Base-by-base conservation (phyloP, 2,888 invertebrate genomes). In the Apodemia hepburni region DNA sequence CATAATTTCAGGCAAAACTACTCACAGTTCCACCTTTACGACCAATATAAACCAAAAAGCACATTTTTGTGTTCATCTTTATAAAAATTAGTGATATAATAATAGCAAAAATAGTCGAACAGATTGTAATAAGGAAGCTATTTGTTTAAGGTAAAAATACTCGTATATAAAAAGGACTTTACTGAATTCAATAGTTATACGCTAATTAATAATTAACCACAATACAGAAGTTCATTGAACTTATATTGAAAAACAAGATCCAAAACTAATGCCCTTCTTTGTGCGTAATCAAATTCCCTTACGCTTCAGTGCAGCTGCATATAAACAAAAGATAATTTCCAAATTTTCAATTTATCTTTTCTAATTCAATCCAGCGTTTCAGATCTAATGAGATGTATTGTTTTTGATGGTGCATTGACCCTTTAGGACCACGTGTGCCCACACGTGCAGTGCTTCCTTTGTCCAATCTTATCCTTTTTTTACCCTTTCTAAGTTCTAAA, bases 381-480 rank as follows among this genome's bases (percentile, higher is more conserved):
- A 54, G 62, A 67, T 69, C 69, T 78, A 79, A 81, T 79, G 78
- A 80, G 68, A 66, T 79, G 79, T 82, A 84, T 85, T 85, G 84
- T 86, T 84, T 82, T 78, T 73, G 70, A 64, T 58, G 73, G 85
- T 79, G 69, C 84, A 71, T 68, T 82, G 85, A 85, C 85, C 87
- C 70, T 70, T 51, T 54, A 27, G 47, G 72, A 75, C 81, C 87
- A 87, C 87, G 86, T 85, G 85, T 82, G 77, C 76, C 76, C 80
- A 71, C 87, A 87, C 87, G 87, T 86, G 87, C 82, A 79, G 74
- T 71, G 68, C 66, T 68, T 71, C 76, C 76, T 82, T 84, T 85
- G 81, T 84, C 76, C 74, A 78, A 83, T 83, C 84, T 80, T 81
- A 83, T 80, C 84, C 79, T 79, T 77, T 33, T 81, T 84, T 80